Base-by-base conservation (phyloP, 2,797 vertebrate genomes). In the Momotus momota region DNA sequence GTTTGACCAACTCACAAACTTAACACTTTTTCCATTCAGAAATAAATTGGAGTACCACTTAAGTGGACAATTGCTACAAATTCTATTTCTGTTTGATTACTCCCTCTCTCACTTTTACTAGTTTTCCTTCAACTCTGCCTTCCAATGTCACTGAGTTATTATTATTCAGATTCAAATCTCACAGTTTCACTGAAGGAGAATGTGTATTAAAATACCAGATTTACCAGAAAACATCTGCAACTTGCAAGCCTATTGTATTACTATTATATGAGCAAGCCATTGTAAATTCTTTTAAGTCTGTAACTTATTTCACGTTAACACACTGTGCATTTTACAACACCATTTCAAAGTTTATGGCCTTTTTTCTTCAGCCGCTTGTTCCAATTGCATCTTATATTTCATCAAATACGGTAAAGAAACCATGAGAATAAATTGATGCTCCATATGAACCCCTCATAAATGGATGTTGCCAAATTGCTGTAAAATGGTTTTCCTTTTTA, bases 401-500 rank as follows among this genome's bases (percentile, higher is more conserved):
- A 97, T 97, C 97, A 99, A 98, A 98, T 98, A 98, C 98, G 98
- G 98, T 96, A 98, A 98, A 97, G 98, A 97, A 98, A 98, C 97
- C 97, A 93, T 81, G 94, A 96, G 97, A 96, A 86, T 94, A 98
- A 98, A 98, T 98, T 96, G 98, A 98, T 98, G 98, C 97, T 97
- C 98, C 98, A 97, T 97, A 96, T 97, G 98, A 98, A 98, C 97
- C 67, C 75, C 85, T 46, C 65, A 90, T 93, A 97, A 97, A 97
- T 92, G 97, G 97, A 95, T 87, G 95, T 96, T 95, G 97, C 97
- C 98, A 98, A 98, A 97, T 97, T 97, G 96, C 97, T 96, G 90
- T 97, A 98, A 98, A 98, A 98, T 96, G 98, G 93, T 98, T 99
- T 99, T 98, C 98, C 98, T 98, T 97, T 97, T 97, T 95, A 98